Evolutionary conservation across 2,888 invertebrate genomes (phyloP), one percentile per base, ranked within the genome.

Genomic region (Drosophila mimica): DNA sequence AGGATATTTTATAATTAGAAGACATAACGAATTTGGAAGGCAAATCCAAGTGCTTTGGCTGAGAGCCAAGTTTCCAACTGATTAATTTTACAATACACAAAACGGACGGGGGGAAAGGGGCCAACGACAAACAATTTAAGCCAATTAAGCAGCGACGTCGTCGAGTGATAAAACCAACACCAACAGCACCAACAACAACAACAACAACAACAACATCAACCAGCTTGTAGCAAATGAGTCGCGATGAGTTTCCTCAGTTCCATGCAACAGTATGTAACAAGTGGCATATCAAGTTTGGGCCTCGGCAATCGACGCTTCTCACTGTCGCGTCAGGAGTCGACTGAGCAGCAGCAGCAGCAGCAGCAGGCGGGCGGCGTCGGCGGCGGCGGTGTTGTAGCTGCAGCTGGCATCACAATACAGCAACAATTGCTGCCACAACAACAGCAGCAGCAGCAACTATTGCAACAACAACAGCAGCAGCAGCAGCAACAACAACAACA

Each of bases 231-330:
- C 90, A 84, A 86, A 91, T 91, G 91, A 75, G 90, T 73, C 91
- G 91, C 84, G 83, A 97, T 97, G 97, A 97, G 97, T 94, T 97
- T 97, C 94, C 95, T 97, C 93, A 96, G 96, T 92, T 96, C 97
- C 48, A 94, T 97, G 88, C 96, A 97, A 90, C 97, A 97, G 93
- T 97, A 97, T 93, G 97, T 97, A 92, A 97, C 96, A 91, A 97
- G 96, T 93, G 96, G 97, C 92, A 97, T 97, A 82, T 97, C 97
- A 56, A 97, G 96, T 89, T 94, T 97, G 84, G 96, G 95, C 75
- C 93, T 97, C 72, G 96, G 96, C 81, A 96, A 97, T 66, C 96
- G 96, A 79, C 95, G 96, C 76, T 96, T 95, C 91, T 96, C 96
- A 20, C 94, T 96, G 70, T 94, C 95, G 31, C 94, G 96, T 2